Evolutionary conservation across 2,797 vertebrate genomes (phyloP), one percentile per base, ranked within the genome.

Genomic region (Menidia menidia): DNA sequence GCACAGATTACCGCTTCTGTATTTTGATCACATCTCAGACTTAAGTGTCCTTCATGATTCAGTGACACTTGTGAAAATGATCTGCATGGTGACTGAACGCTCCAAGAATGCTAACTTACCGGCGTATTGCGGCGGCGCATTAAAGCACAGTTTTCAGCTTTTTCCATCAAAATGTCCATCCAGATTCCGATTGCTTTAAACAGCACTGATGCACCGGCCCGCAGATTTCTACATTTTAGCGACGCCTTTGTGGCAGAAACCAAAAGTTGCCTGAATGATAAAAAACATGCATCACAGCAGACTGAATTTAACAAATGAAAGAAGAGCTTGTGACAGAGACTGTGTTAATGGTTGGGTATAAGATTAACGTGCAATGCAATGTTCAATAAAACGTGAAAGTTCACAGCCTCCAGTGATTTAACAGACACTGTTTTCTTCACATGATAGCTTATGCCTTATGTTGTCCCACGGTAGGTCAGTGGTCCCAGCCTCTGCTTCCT

Each of bases 21-120:
- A 90, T 89, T 91, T 90, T 74, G 82, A 89, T 90, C 89, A 90
- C 91, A 90, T 88, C 87, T 86, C 78, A 82, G 83, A 89, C 84
- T 87, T 90, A 89, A 90, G 89, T 92, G 89, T 89, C 89, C 91
- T 91, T 90, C 89, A 91, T 90, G 88, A 91, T 74, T 90, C 91
- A 90, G 83, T 77, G 89, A 74, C 51, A 71, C 87, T 85, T 4
- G 58, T 82, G 86, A 87, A 90, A 90, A 89, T 89, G 64, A 87
- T 92, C 77, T 88, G 89, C 89, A 90, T 88, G 87, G 86, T 80
- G 85, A 86, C 60, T 80, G 85, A 85, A 87, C 84, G 67, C 81
- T 78, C 39, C 73, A 80, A 81, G 87, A 90, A 90, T 89, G 81
- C 82, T 81, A 88, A 90, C 84, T 67, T 64, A 52, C 72, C 63